phyloP scores from a whole-genome alignment of 2,113 vertebrate genomes.

The Gymnarchus niloticus region DNA sequence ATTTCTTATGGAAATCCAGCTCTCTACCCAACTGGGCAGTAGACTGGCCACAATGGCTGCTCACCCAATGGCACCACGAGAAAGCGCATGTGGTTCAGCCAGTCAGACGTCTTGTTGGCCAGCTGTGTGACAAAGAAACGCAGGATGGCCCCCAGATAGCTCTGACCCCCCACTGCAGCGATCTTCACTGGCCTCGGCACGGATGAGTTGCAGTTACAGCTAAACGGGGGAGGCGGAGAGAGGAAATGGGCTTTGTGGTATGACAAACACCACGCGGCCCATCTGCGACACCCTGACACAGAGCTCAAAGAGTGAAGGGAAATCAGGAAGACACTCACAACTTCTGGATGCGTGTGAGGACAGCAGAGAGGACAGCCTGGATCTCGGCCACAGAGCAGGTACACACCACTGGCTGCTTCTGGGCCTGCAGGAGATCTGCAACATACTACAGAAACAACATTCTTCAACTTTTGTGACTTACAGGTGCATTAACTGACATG shows the following conservation, averaged over 20 bases:
- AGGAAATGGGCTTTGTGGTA: not conserved
- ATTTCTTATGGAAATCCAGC: not conserved
- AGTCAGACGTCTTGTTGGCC: conserved; percentile 82
- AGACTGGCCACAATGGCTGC: conserved; percentile 10
- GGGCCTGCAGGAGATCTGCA: conserved; percentile 74
- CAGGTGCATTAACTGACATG: too few species aligned
- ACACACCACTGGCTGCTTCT: conserved; percentile 78
- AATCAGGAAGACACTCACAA: conserved; percentile 66
- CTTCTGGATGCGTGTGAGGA: conserved; percentile 84
- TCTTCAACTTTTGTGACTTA: too few species aligned
- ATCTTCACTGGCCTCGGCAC: conserved; percentile 82
- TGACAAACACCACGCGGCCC: not conserved
- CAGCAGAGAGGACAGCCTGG: conserved; percentile 74
- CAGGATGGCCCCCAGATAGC: conserved; percentile 77
- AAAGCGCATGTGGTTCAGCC: conserved; percentile 82
- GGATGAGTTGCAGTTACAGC: conserved; percentile 85
- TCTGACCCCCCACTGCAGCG: conserved; percentile 75
- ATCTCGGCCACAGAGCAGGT: conserved; percentile 78
- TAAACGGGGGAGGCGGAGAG: conserved; percentile 33
- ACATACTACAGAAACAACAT: conserved; percentile 68
- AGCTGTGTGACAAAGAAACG: conserved; percentile 83
- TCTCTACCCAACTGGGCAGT: not conserved
- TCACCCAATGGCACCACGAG: conserved; percentile 81
- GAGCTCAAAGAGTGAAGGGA: not conserved
- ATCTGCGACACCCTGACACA: not conserved